Percentiles rank a stretch among this genome's conserved stretches.
phyloP scores from a whole-genome alignment of 2,797 vertebrate species.

The Gadopsis bispinosus region DNA sequence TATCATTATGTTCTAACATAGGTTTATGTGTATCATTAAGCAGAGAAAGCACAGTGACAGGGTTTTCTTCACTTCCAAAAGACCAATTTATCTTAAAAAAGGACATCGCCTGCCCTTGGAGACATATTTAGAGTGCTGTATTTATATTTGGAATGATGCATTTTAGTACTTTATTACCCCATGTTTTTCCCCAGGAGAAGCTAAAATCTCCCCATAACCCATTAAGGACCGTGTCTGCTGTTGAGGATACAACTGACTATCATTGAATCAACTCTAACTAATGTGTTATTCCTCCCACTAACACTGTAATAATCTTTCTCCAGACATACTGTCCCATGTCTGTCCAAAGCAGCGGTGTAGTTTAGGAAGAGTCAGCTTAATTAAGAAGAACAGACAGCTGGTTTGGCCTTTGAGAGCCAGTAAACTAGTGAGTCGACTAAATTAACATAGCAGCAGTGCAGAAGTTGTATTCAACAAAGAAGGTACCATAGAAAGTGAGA shows the following conservation, averaged over 20 bases:
- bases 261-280: constrained; percentile 21
- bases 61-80: constrained; percentile 21
- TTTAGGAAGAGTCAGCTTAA: constrained; percentile 36
- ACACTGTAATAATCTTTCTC: constrained; percentile 14
- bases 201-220: neutral
- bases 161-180: constrained; percentile 10
- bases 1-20: constrained; percentile 29
- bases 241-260: constrained; percentile 13
- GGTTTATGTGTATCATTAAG: constrained; percentile 41
- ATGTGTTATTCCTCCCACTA: constrained; percentile 15
- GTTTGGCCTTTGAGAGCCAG: constrained; percentile 44
- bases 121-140: constrained; percentile 29
- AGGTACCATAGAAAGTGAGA: neutral
- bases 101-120: neutral
- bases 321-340: constrained; percentile 2
- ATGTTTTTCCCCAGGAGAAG: constrained; percentile 1
- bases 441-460: constrained; percentile 9
- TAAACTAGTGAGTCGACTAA: constrained; percentile 31
- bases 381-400: constrained; percentile 43
- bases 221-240: constrained; percentile 9
- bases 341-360: constrained; percentile 26
- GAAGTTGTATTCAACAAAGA: constrained; percentile 19
- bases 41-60: constrained; percentile 26
- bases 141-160: constrained; percentile 28
- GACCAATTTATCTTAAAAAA: constrained; percentile 29